Conservation (phyloP, 2,797 vertebrate genomes). For the Agapornis canus region DNA sequence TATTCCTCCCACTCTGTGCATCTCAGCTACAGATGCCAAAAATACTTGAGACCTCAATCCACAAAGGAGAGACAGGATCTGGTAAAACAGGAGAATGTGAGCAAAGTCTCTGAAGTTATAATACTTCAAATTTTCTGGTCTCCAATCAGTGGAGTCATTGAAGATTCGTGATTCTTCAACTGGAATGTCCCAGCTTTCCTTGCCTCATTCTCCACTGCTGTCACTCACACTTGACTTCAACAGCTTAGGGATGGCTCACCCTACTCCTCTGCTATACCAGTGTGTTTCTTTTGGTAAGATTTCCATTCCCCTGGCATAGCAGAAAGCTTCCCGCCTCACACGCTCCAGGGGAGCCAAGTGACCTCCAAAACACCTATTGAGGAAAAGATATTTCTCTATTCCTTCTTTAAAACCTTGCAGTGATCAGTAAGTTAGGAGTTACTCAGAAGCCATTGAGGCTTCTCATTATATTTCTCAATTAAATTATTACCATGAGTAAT, state of each 20-base stretch:
- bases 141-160: neutral
- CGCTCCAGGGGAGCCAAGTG: rapidly evolving
- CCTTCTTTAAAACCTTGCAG: neutral
- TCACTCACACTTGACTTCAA: neutral
- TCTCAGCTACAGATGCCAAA: neutral
- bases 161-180: neutral
- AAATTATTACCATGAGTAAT: neutral
- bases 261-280: neutral
- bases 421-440: neutral
- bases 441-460: neutral
- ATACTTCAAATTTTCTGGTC: neutral
- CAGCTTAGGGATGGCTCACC: neutral
- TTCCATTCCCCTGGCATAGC: neutral
- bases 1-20: neutral
- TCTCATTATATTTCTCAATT: neutral
- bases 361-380: neutral
- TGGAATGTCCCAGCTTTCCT: neutral
- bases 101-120: neutral
- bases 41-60: constrained; percentile 20
- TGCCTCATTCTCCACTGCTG: neutral
- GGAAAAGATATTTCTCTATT: neutral
- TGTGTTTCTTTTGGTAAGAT: neutral
- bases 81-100: neutral
- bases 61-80: neutral
- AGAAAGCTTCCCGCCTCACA: rapidly evolving